phyloP scores from a whole-genome alignment of 2,113 vertebrate genomes.

The Bombycilla garrulus region DNA sequence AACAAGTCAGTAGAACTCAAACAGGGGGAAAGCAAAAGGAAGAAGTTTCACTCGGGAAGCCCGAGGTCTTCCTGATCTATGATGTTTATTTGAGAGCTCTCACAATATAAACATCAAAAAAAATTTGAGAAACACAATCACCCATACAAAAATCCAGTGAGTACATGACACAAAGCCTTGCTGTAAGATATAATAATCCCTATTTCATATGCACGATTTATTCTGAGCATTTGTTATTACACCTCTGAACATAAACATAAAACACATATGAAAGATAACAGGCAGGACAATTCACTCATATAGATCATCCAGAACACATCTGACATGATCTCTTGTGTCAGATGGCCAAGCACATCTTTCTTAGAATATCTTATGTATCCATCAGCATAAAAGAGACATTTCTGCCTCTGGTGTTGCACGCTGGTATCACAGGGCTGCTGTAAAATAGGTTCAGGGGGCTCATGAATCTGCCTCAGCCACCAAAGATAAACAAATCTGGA shows the following conservation, averaged over 20 bases:
- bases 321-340: slow-evolving; percentile 25
- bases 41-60: background rate
- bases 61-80: background rate
- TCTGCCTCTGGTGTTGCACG: slow-evolving; percentile 14
- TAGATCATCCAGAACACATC: background rate
- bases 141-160: background rate
- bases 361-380: slow-evolving; percentile 8
- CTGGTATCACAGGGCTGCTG: slow-evolving; percentile 19
- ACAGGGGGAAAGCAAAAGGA: background rate
- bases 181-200: background rate
- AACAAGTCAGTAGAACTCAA: background rate
- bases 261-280: slow-evolving; percentile 31
- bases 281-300: slow-evolving; percentile 16
- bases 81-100: background rate
- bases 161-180: background rate
- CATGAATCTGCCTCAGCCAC: slow-evolving; percentile 65
- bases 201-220: background rate
- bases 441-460: slow-evolving; percentile 41
- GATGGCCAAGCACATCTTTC: slow-evolving; percentile 34
- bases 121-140: background rate
- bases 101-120: background rate
- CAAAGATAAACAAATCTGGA: slow-evolving; percentile 69
- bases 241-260: slow-evolving; percentile 1
- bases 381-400: background rate
- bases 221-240: background rate